Percentiles rank a stretch among this genome's conserved stretches.
Conservation (phyloP, 1,140 invertebrate genomes). For the Cephus cinctus region DNA sequence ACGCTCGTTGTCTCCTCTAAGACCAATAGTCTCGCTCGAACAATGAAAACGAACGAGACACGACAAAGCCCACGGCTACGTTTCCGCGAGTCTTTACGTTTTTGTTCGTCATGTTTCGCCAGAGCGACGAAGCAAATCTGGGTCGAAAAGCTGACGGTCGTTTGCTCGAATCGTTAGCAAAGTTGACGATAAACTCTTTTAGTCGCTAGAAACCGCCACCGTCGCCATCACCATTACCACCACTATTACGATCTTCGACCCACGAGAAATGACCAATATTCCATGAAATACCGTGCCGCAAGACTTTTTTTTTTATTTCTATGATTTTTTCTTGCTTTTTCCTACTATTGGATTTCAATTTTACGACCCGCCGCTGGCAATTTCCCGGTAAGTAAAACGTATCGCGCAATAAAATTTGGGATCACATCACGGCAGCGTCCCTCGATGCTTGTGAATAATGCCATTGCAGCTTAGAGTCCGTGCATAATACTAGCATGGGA, state of each 20-base stretch:
- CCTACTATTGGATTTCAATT: slow-evolving; percentile 39
- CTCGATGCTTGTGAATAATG: background rate
- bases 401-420: slow-evolving; percentile 36
- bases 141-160: slow-evolving; percentile 16
- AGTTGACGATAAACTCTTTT: background rate
- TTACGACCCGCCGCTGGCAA: slow-evolving; percentile 36
- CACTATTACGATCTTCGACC: no score
- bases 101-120: background rate
- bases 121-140: slow-evolving; percentile 6
- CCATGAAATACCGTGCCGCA: slow-evolving; percentile 25
- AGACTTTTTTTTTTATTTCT: slow-evolving; percentile 15
- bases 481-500: no score
- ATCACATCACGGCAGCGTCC: slow-evolving; percentile 27
- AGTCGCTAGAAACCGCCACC: background rate
- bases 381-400: slow-evolving; percentile 38
- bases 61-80: no score
- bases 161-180: slow-evolving; percentile 3
- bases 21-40: no score
- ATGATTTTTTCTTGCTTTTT: slow-evolving; percentile 1
- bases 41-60: no score
- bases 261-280: slow-evolving; percentile 34
- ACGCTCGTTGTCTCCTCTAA: no score
- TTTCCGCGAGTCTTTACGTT: background rate
- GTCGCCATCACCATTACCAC: no score
- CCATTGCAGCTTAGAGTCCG: no score